Base-by-base conservation (phyloP, 2,113 vertebrate species). In the Diphyllodes magnificus region DNA sequence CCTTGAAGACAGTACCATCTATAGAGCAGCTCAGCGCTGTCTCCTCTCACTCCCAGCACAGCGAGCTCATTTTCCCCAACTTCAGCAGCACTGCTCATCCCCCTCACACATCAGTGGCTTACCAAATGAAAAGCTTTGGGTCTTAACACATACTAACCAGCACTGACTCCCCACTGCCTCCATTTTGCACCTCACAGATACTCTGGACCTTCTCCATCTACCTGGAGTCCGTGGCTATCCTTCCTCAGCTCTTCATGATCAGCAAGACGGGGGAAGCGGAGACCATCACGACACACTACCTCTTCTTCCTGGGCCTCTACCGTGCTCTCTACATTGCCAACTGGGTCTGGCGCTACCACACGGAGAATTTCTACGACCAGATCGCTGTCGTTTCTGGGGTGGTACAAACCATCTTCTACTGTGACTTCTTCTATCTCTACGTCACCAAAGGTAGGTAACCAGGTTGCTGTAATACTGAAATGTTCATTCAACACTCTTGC, bases 161-260 rank as follows among this genome's bases (percentile, higher is more conserved):
- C 54, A 44, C 39, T 15, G 44, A 47, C 53, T 42, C 39, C 73
- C 54, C 72, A 25, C 45, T 5, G 20, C 40, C 70, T 33, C 37
- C 53, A 9, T 70, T 92, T 84, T 65, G 82, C 68, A 50, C 68
- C 90, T 69, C 35, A 63, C 96, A 99, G 99, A 98, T 99, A 88
- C 97, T 99, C 94, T 99, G 99, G 99, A 99, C 99, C 12, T 99
- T 99, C 97, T 99, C 99, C 57, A 99, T 99, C 97, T 99, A 99
- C 96, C 97, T 99, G 98, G 99, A 99, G 88, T 98, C 99, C 0
- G 99, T 99, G 93, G 99, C 99, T 80, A 99, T 99, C 86, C 98
- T 99, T 95, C 99, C 99, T 2, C 99, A 99, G 95, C 99, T 99
- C 57, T 99, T 99, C 96, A 99, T 99, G 99, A 99, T 99, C 97